Percentiles rank a stretch among this genome's conserved stretches.
Evolutionary conservation across 2,888 invertebrate species (phyloP).

Genomic region (Mechanitis messenoides): DNA sequence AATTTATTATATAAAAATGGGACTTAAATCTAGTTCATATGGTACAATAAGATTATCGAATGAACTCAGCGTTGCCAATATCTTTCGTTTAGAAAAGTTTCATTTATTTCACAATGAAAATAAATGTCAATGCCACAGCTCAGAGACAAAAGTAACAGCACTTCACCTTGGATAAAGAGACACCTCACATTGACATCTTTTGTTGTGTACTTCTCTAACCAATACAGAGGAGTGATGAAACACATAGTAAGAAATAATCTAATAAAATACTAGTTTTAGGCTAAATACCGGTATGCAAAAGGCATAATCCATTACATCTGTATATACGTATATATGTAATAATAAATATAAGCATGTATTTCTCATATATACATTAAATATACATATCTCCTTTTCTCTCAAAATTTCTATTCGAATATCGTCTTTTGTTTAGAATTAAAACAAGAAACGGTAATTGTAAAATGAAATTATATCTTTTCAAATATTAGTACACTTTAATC

Average conservation of each 20-base stretch:
- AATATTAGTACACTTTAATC: conserved; percentile 4
- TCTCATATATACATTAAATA: too few relatives aligned
- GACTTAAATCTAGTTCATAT: too few relatives aligned
- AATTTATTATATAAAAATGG: too few relatives aligned
- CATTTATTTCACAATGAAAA: conserved; percentile 4
- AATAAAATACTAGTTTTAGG: background rate
- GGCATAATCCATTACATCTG: too few relatives aligned
- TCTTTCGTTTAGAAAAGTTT: background rate
- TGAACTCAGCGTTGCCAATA: too few relatives aligned
- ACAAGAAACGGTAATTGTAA: background rate
- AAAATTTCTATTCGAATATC: too few relatives aligned
- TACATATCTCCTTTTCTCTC: too few relatives aligned
- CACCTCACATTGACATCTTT: conserved; percentile 6
- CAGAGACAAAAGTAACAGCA: conserved; percentile 14
- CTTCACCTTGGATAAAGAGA: conserved; percentile 21
- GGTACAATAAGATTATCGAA: too few relatives aligned
- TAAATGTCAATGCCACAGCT: conserved; percentile 20
- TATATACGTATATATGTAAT: too few relatives aligned
- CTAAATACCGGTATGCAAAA: background rate
- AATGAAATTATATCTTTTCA: background rate
- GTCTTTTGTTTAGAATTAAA: background rate
- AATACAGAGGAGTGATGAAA: conserved; percentile 1
- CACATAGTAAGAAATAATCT: background rate
- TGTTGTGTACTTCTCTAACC: conserved; percentile 1
- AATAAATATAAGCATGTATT: too few relatives aligned